These are phyloP conservation scores for Cettia cetti DNA, from an alignment of 2,113 vertebrate genomes.

Conservation along the genomic window DNA sequence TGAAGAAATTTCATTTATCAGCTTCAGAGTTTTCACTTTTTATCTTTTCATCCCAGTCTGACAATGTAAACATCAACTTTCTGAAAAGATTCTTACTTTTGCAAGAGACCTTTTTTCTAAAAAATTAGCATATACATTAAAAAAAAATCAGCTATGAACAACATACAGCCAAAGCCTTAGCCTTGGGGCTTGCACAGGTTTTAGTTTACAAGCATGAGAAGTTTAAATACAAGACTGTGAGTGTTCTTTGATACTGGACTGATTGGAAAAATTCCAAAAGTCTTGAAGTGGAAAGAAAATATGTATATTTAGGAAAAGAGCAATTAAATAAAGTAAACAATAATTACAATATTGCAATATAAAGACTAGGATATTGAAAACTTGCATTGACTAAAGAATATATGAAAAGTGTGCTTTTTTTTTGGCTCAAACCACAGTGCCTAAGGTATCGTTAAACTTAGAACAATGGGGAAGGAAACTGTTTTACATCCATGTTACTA, in stretches of 20 bases:
- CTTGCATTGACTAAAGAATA: not conserved
- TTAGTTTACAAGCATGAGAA: slow-evolving; percentile 10
- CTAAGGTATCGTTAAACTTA: not conserved
- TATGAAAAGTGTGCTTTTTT: not conserved
- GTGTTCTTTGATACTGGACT: slow-evolving; percentile 16
- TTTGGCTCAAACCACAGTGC: not conserved
- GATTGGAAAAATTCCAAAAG: slow-evolving; percentile 26
- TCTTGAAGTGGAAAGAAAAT: not conserved
- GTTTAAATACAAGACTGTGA: not conserved
- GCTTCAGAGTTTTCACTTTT: not conserved
- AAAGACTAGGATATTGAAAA: slow-evolving; percentile 11
- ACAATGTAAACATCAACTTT: not conserved
- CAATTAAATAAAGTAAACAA: slow-evolving; percentile 35
- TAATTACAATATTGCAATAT: slow-evolving; percentile 17
- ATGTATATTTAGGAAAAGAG: slow-evolving; percentile 37
- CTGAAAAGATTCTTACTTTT: not conserved
- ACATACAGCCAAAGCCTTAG: not conserved
- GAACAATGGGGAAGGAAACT: not conserved
- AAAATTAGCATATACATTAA: not conserved
- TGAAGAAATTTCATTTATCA: not conserved
- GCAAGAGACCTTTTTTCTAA: not conserved
- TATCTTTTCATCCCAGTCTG: not conserved
- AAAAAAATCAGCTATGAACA: not conserved
- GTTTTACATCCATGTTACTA: not conserved
- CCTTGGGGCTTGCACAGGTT: slow-evolving; percentile 9